Conservation (phyloP, 2,888 invertebrate species). For the Limenitis camilla region DNA sequence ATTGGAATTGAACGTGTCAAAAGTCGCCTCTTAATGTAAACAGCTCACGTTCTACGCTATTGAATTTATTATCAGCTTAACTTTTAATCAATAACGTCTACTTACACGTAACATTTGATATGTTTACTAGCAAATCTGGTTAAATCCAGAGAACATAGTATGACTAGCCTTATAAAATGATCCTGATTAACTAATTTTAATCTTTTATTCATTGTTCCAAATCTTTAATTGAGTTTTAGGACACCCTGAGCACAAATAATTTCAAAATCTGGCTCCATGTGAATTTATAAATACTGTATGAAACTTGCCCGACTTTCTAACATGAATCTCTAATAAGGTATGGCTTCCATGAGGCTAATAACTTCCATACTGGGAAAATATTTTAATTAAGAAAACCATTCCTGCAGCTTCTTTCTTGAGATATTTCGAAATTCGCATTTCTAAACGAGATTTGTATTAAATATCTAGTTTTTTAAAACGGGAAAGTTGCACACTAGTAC, state of each 20-base stretch:
- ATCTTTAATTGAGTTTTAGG: too few species aligned
- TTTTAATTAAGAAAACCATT: constrained; percentile 1
- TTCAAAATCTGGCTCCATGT: too few species aligned
- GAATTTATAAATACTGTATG: neutral
- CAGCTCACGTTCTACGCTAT: neutral
- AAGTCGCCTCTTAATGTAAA: neutral
- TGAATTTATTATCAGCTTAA: constrained; percentile 3
- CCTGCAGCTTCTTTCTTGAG: neutral
- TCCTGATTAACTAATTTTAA: too few species aligned
- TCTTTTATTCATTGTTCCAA: too few species aligned
- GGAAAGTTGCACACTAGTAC: too few species aligned
- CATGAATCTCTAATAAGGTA: neutral
- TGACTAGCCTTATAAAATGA: too few species aligned
- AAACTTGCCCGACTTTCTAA: neutral
- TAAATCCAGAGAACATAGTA: too few species aligned
- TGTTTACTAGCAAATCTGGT: too few species aligned
- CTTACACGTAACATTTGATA: neutral
- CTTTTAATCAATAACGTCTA: constrained; percentile 3
- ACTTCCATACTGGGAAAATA: neutral
- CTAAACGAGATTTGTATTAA: too few species aligned
- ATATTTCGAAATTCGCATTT: neutral
- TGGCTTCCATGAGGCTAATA: neutral
- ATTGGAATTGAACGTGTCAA: constrained; percentile 7
- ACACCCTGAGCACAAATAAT: too few species aligned
- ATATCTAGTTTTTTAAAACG: too few species aligned